These are phyloP conservation scores for Nymphalis c-album DNA, from an alignment of 2,888 invertebrate species.

Conservation along the genomic window DNA sequence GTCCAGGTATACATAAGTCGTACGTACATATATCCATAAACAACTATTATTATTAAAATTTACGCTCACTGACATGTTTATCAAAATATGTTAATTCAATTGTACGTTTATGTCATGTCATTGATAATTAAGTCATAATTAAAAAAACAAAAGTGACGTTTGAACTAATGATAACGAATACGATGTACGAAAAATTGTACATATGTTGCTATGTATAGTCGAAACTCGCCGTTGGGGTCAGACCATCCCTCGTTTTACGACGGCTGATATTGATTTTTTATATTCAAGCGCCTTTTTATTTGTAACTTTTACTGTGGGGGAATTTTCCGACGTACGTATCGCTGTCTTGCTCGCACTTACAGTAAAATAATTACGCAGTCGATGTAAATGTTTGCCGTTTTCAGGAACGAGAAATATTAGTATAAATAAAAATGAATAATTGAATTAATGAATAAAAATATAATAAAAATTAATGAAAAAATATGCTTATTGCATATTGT, in stretches of 20 bases:
- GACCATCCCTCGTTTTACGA: constrained; percentile 40
- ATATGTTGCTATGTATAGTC: not conserved
- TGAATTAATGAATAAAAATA: too few relatives aligned
- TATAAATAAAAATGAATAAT: too few relatives aligned
- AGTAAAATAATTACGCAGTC: constrained; percentile 30
- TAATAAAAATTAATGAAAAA: too few relatives aligned
- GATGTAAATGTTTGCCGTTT: constrained; percentile 1
- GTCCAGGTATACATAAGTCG: too few relatives aligned
- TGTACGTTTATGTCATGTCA: not conserved
- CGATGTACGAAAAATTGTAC: not conserved
- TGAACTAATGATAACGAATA: not conserved
- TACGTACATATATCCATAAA: too few relatives aligned
- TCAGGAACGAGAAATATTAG: too few relatives aligned
- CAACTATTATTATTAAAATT: not conserved
- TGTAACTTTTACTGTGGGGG: constrained; percentile 52
- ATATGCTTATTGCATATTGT: too few relatives aligned
- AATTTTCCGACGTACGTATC: constrained; percentile 40
- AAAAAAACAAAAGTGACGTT: not conserved
- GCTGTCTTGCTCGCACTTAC: constrained; percentile 50
- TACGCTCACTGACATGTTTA: not conserved
- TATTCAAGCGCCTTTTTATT: constrained; percentile 56
- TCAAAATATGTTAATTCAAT: constrained; percentile 1
- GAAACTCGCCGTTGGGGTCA: constrained; percentile 42
- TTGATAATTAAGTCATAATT: constrained; percentile 3
- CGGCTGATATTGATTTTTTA: constrained; percentile 62